These are phyloP conservation scores for Sogatella furcifera DNA, from an alignment of 1,140 invertebrate species.

Conservation along the genomic window DNA sequence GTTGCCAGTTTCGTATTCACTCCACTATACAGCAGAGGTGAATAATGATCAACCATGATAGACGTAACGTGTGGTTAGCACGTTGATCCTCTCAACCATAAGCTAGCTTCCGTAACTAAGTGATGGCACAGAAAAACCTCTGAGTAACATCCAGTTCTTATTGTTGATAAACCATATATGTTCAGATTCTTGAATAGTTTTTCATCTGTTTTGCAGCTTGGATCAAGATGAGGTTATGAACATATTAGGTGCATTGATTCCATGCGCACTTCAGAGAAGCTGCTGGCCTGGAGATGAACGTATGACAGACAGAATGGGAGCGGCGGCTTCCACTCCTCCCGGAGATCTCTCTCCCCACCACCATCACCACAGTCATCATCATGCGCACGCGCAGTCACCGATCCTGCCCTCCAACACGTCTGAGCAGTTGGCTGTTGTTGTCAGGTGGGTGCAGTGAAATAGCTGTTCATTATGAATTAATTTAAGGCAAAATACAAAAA, in stretches of 20 bases:
- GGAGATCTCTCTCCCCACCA: conserved; percentile 7
- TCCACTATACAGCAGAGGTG: no score
- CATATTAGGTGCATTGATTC: conserved; percentile 23
- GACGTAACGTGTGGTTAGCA: no score
- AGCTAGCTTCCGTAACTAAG: no score
- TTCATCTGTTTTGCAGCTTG: conserved; percentile 1
- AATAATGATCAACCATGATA: no score
- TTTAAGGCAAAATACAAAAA: no score
- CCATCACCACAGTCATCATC: background rate
- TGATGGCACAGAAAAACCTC: no score
- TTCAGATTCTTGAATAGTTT: no score
- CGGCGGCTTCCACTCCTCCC: conserved; percentile 22
- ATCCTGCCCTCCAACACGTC: conserved; percentile 13
- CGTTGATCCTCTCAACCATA: no score
- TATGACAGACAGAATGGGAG: conserved; percentile 25
- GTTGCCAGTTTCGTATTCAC: no score
- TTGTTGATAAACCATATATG: no score
- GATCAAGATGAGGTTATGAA: conserved; percentile 21
- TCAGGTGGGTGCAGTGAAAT: background rate
- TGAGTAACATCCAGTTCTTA: no score
- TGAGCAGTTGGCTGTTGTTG: conserved; percentile 16
- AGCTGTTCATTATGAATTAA: no score
- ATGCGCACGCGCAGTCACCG: background rate
- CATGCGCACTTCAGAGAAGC: conserved; percentile 22
- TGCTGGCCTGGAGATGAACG: conserved; percentile 24